Percentiles rank a stretch among this genome's conserved stretches.
phyloP scores from a whole-genome alignment of 35 echinoderm and acorn worm species.

The Stichopus chloronotus region DNA sequence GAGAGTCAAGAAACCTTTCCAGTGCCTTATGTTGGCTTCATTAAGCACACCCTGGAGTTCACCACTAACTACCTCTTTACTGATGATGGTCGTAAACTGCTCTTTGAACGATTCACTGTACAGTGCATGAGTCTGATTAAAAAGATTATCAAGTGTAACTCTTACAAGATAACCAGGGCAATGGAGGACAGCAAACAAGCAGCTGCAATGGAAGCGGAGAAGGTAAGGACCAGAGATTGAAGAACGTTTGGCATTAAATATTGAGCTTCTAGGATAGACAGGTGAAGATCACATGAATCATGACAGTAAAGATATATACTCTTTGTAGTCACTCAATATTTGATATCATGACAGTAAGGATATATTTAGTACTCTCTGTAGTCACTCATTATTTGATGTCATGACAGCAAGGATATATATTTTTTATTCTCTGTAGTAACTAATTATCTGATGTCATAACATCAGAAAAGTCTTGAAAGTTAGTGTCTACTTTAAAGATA shows the following conservation, averaged over 20 bases:
- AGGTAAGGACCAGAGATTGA: conserved; percentile 54
- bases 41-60: conserved; percentile 80
- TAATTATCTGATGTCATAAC: no score
- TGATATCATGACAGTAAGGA: no score
- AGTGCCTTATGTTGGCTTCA: conserved; percentile 82
- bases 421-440: no score
- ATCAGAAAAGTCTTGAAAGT: no score
- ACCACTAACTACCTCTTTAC: conserved; percentile 82
- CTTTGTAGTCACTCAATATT: no score
- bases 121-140: conserved; percentile 97
- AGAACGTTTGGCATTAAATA: not conserved
- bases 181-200: conserved; percentile 71
- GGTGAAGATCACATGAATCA: no score
- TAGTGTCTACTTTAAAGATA: no score
- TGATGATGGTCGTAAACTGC: conserved; percentile 55
- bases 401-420: no score
- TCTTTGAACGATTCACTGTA: conserved; percentile 90
- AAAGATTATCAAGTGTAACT: conserved; percentile 81
- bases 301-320: no score
- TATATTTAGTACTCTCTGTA: no score
- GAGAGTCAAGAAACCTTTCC: conserved; percentile 86
- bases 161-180: conserved; percentile 65
- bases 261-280: no score
- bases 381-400: no score
- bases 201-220: conserved; percentile 66